Base-by-base conservation (phyloP, 2,888 invertebrate genomes). In the Acanthosepion lycidas region DNA sequence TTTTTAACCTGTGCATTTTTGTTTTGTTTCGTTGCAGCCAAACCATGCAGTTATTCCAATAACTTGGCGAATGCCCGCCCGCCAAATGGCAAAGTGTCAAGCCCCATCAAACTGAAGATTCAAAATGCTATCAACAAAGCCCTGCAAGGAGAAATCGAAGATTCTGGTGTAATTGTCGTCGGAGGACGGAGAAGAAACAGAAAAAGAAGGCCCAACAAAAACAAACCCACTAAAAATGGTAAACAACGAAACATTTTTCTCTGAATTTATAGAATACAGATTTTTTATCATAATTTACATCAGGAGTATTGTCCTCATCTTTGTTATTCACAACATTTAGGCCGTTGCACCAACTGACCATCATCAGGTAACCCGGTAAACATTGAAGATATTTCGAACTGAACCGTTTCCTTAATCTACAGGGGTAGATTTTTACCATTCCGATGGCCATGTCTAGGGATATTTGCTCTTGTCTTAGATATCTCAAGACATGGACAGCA, bases 41-140 rank as follows among this genome's bases (percentile, higher is more conserved):
- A 95, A 95, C 94, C 95, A 95, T 95, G 95, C 95, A 95, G 95
- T 94, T 95, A 92, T 95, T 93, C 95, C 95, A 95, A 95, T 64
- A 94, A 94, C 94, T 94, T 95, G 93, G 95, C 94, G 78, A 91
- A 94, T 92, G n/a, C 94, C 64, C 94, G 94, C 59, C 33, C 95
- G 91, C 64, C 94, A 92, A 94, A 94, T 92, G 94, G 95, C 94
- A 95, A 95, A 93, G 95, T 95, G 95, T 95, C 95, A 92, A 95
- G 95, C 91, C 96, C 95, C 95, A 95, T 96, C 42, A 95, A 94
- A 94, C 95, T 95, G 92, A 95, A 95, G 64, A 95, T 96, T 91
- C 95, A 95, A 93, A 95, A 96, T 95, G 96, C 95, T 94, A 95
- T 96, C 95, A 95, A 95, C 95, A 91, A 94, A 94, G 95, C 95